These are phyloP conservation scores for Metopia argyrocephala DNA, from an alignment of 2,888 invertebrate species.

Conservation along the genomic window DNA sequence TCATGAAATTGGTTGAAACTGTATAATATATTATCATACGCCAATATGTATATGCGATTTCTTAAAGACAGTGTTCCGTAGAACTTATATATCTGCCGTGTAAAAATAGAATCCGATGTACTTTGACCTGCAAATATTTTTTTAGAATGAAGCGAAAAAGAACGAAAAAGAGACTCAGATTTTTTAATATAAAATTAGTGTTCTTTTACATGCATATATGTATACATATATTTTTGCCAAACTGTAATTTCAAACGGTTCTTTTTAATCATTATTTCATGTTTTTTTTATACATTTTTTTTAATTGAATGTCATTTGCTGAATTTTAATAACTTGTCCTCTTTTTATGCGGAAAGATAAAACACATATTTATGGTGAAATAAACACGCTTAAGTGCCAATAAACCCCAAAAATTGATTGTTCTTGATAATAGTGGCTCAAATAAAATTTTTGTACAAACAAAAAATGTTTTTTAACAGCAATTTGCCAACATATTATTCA, in stretches of 20 bases:
- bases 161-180: no score
- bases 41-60: no score
- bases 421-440: constrained; percentile 16
- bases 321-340: not conserved
- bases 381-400: constrained; percentile 47
- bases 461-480: constrained; percentile 21
- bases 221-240: no score
- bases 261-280: not conserved
- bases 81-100: no score
- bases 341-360: constrained; percentile 4
- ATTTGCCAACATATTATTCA: constrained; percentile 15
- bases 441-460: constrained; percentile 15
- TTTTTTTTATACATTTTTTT: not conserved
- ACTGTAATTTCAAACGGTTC: not conserved
- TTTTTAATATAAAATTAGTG: no score
- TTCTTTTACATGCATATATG: no score
- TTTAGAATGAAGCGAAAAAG: no score
- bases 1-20: no score
- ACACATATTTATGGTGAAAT: constrained; percentile 23
- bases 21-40: no score
- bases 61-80: no score
- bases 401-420: constrained; percentile 42
- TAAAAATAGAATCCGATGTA: no score
- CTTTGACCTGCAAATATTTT: no score
- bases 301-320: not conserved